phyloP scores from a whole-genome alignment of 2,888 invertebrate genomes.

The Andrena minutula region DNA sequence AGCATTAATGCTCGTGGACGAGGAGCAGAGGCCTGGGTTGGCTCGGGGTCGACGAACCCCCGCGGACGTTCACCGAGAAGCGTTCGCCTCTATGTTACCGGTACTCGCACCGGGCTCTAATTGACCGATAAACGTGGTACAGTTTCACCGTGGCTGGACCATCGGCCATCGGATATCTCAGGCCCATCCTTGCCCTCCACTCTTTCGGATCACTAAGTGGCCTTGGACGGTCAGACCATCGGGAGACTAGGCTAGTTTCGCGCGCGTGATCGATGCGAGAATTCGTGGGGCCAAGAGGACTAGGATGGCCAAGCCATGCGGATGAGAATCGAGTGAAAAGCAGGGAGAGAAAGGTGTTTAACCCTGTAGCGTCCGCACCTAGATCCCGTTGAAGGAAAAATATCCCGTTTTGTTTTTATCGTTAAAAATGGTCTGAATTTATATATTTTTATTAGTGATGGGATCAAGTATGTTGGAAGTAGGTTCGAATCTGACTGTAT shows the following conservation, averaged over 20 bases:
- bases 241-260: too few relatives aligned
- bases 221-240: background rate
- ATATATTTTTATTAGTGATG: too few relatives aligned
- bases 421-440: too few relatives aligned
- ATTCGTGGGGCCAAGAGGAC: background rate
- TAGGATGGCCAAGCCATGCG: too few relatives aligned
- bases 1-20: slow-evolving; percentile 35
- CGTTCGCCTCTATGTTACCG: slow-evolving; percentile 74
- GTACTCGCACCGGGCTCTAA: slow-evolving; percentile 73
- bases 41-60: slow-evolving; percentile 80
- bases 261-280: background rate
- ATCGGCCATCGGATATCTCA: background rate
- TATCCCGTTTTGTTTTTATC: too few relatives aligned
- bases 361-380: too few relatives aligned
- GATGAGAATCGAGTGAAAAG: slow-evolving; percentile 7
- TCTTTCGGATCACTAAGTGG: background rate
- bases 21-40: slow-evolving; percentile 47
- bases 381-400: too few relatives aligned
- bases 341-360: background rate
- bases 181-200: background rate
- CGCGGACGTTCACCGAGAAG: slow-evolving; percentile 83
- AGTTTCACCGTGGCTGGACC: slow-evolving; percentile 53
- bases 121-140: slow-evolving; percentile 77
- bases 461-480: too few relatives aligned
- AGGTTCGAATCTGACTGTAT: too few relatives aligned